These are phyloP conservation scores for Alethe castanea DNA, from an alignment of 2,113 vertebrate species.

Conservation along the genomic window DNA sequence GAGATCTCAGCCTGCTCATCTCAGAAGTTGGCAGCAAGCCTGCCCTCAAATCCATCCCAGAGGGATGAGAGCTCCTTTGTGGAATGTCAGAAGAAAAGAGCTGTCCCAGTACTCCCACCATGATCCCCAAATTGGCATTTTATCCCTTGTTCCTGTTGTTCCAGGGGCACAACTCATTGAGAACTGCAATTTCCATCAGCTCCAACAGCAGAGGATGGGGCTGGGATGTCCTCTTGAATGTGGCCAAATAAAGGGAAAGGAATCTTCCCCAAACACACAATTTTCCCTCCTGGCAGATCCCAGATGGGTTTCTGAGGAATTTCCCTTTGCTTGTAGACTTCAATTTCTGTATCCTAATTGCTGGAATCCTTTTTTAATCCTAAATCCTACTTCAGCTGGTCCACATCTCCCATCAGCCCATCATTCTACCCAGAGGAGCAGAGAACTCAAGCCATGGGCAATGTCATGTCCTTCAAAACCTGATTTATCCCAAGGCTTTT, in stretches of 20 bases:
- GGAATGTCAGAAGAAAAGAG: neutral
- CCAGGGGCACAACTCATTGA: neutral
- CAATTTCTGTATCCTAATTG: neutral
- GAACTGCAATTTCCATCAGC: neutral
- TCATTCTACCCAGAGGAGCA: neutral
- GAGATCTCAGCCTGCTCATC: no score
- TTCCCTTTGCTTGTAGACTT: neutral
- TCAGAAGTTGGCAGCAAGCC: neutral
- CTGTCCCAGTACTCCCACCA: neutral
- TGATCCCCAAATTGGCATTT: neutral
- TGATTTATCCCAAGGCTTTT: neutral
- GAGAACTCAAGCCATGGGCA: neutral
- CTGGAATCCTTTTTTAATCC: neutral
- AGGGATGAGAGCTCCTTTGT: neutral
- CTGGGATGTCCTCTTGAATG: neutral
- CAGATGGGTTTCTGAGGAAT: neutral
- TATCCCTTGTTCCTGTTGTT: neutral
- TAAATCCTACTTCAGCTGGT: neutral
- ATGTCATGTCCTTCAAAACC: neutral
- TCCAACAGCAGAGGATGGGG: neutral
- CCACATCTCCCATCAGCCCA: neutral
- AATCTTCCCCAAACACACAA: neutral
- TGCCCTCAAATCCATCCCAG: neutral
- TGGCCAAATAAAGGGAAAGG: neutral
- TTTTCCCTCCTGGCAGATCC: neutral